Evolutionary conservation across 2,888 invertebrate species (phyloP).

Genomic region (Holacanthella duospinosa): DNA sequence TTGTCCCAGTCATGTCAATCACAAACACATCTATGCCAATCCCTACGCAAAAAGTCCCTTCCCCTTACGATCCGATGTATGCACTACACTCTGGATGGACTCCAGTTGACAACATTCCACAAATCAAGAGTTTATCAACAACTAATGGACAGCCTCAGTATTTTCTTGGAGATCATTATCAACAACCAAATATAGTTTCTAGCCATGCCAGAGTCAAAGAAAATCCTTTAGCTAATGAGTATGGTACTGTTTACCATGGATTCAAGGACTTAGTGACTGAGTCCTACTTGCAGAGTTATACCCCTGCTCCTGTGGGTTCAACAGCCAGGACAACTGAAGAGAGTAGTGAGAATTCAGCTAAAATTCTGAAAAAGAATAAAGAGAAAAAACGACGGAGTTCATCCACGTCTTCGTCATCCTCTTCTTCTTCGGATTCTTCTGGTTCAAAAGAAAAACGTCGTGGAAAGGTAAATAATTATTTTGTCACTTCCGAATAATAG

Average conservation of each 20-base stretch:
- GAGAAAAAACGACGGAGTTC: slow-evolving; percentile 30
- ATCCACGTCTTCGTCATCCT: slow-evolving; percentile 33
- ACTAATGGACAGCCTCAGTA: slow-evolving; percentile 15
- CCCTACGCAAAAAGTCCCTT: background rate
- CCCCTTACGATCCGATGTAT: background rate
- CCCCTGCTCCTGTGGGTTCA: background rate
- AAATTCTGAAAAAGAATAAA: slow-evolving; percentile 30
- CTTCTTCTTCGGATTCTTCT: slow-evolving; percentile 31
- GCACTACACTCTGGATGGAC: background rate
- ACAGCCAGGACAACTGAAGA: background rate
- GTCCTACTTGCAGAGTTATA: slow-evolving; percentile 6
- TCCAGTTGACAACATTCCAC: background rate
- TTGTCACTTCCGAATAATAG: background rate
- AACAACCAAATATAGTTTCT: background rate
- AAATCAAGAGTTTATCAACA: background rate
- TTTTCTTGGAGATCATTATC: slow-evolving; percentile 4
- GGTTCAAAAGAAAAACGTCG: slow-evolving; percentile 22
- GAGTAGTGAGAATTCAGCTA: background rate
- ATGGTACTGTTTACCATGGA: background rate
- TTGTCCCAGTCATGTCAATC: background rate
- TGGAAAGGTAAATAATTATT: slow-evolving; percentile 14
- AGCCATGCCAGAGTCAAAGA: background rate
- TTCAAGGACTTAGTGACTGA: background rate
- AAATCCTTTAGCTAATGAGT: background rate
- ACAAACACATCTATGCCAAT: background rate